Conservation (phyloP, 2,888 invertebrate genomes). For the Drosophila planitibia region DNA sequence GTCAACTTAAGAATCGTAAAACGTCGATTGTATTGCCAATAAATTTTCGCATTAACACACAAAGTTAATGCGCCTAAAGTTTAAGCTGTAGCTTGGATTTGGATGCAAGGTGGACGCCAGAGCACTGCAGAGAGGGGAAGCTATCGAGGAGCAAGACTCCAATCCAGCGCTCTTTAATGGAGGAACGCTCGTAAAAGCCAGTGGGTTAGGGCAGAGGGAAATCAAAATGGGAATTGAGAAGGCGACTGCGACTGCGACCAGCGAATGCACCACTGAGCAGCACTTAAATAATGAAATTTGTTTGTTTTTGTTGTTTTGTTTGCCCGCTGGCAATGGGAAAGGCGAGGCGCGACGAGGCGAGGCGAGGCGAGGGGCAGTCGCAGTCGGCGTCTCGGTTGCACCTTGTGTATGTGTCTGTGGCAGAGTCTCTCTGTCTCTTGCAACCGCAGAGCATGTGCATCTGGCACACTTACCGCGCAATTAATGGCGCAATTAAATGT, state of each 20-base stretch:
- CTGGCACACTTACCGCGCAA: slow-evolving; percentile 78
- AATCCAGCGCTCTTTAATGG: slow-evolving; percentile 61
- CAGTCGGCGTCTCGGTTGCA: slow-evolving; percentile 17
- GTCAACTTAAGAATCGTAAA: slow-evolving; percentile 82
- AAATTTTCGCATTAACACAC: slow-evolving; percentile 79
- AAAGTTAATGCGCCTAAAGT: slow-evolving; percentile 69
- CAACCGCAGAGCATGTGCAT: slow-evolving; percentile 59
- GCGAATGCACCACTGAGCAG: slow-evolving; percentile 70
- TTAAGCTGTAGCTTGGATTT: slow-evolving; percentile 27
- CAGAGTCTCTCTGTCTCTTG: background rate
- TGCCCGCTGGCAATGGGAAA: slow-evolving; percentile 29
- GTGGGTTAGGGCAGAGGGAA: slow-evolving; percentile 36
- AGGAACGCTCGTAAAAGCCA: slow-evolving; percentile 63
- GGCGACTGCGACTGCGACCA: slow-evolving; percentile 19
- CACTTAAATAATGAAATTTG: slow-evolving; percentile 74
- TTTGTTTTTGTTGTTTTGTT: slow-evolving; percentile 65
- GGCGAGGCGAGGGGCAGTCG: background rate
- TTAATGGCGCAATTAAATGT: slow-evolving; percentile 79
- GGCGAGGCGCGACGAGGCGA: background rate
- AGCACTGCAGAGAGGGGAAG: background rate
- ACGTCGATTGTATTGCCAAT: slow-evolving; percentile 82
- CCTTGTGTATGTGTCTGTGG: slow-evolving; percentile 5
- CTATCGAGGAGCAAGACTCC: slow-evolving; percentile 9
- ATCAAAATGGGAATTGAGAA: slow-evolving; percentile 9
- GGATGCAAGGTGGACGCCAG: slow-evolving; percentile 37